Conservation (phyloP, 1,140 invertebrate genomes). For the Cherax destructor region DNA sequence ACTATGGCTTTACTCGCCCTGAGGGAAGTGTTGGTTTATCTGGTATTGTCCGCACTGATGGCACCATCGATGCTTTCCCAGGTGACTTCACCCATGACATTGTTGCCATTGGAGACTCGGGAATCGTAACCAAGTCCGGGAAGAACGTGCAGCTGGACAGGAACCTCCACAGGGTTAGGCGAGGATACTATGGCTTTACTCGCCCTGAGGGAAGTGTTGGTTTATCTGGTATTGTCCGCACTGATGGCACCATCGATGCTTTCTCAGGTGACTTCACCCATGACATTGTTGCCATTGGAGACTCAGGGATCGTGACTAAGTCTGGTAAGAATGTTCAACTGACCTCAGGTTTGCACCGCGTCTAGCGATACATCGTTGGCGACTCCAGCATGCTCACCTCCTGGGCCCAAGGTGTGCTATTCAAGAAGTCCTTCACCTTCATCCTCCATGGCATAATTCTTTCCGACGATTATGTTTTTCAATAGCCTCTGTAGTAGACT, state of each 20-base stretch:
- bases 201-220: not conserved
- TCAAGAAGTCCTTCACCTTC: too few relatives aligned
- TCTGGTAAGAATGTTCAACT: slow-evolving; percentile 23
- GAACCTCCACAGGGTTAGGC: not conserved
- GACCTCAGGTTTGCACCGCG: not conserved
- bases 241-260: not conserved
- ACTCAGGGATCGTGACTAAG: slow-evolving; percentile 18
- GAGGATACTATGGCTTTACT: not conserved
- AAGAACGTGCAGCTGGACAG: slow-evolving; percentile 8
- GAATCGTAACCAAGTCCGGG: slow-evolving; percentile 29
- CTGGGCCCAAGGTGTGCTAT: not conserved
- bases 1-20: not conserved
- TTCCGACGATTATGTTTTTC: not conserved
- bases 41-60: slow-evolving; percentile 9
- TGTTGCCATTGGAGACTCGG: not conserved
- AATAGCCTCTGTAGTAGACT: not conserved
- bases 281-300: slow-evolving; percentile 6
- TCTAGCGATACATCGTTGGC: not conserved
- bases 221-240: not conserved
- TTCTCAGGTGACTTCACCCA: not conserved
- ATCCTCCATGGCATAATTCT: not conserved
- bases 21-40: not conserved
- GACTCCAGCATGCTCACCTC: not conserved
- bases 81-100: slow-evolving; percentile 20
- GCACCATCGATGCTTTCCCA: not conserved